Evolutionary conservation across 2,888 invertebrate genomes (phyloP).

Genomic region (Mythimna albipuncta): DNA sequence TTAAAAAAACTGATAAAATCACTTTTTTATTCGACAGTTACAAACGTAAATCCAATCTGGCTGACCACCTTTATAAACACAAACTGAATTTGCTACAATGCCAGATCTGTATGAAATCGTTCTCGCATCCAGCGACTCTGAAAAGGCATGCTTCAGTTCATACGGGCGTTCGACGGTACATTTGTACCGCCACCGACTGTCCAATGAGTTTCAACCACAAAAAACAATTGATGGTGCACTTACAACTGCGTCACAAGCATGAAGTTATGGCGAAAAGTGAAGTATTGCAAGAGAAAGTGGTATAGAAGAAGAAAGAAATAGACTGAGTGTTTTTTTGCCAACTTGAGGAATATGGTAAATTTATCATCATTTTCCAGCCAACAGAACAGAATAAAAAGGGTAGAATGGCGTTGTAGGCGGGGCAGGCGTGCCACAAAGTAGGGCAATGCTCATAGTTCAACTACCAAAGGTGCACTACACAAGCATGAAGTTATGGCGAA

Average conservation of each 20-base stretch:
- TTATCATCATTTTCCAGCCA: no score
- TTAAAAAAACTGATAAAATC: no score
- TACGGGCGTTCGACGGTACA: conserved; percentile 64
- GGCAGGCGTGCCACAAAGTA: no score
- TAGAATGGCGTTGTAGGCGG: no score
- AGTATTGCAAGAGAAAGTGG: background rate
- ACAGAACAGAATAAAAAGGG: no score
- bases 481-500: conserved; percentile 26
- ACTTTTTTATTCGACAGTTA: conserved; percentile 58
- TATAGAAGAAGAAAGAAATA: background rate
- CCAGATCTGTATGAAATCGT: conserved; percentile 59
- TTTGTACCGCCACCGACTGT: conserved; percentile 62
- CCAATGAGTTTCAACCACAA: conserved; percentile 66
- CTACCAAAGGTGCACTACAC: conserved; percentile 60
- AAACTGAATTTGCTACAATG: conserved; percentile 65
- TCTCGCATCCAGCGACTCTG: conserved; percentile 49
- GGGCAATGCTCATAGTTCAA: no score
- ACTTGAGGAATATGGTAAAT: no score
- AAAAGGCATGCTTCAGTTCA: conserved; percentile 67
- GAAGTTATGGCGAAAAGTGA: conserved; percentile 13
- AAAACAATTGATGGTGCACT: conserved; percentile 67
- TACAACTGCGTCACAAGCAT: conserved; percentile 42
- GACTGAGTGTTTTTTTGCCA: background rate
- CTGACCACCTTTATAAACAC: conserved; percentile 68
- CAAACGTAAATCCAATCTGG: conserved; percentile 72